phyloP scores from a whole-genome alignment of 2,797 vertebrate genomes.

The Danionella dracula region DNA sequence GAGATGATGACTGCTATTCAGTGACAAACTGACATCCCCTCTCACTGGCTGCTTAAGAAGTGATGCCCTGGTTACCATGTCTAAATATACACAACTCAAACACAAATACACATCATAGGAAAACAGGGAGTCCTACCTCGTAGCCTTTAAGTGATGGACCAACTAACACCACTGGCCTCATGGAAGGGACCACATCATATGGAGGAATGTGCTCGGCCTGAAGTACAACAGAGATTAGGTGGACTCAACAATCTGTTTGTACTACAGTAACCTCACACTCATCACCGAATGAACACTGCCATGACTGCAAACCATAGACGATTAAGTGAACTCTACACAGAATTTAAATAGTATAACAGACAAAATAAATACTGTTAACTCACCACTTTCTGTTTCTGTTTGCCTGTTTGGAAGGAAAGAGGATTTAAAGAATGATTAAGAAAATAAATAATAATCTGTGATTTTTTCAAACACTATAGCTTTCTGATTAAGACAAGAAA shows the following conservation, averaged over 20 bases:
- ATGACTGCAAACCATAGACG: not conserved
- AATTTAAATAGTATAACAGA: not conserved
- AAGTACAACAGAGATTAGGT: constrained; percentile 28
- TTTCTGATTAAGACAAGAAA: no score
- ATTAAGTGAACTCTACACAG: not conserved
- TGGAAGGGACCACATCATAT: constrained; percentile 96
- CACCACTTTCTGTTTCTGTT: constrained; percentile 99
- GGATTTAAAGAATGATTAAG: constrained; percentile 4
- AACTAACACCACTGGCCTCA: constrained; percentile 95
- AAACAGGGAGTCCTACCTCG: constrained; percentile 73
- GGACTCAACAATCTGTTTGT: not conserved
- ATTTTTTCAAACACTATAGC: no score
- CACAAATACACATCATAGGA: not conserved
- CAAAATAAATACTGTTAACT: constrained; percentile 51
- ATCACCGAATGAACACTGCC: not conserved
- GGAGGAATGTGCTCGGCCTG: constrained; percentile 93
- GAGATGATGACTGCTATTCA: constrained; percentile 61
- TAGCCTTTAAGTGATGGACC: constrained; percentile 97
- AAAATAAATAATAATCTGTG: not conserved
- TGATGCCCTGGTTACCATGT: constrained; percentile 40
- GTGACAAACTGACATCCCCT: constrained; percentile 60
- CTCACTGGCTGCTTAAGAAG: constrained; percentile 36
- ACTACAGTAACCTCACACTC: not conserved
- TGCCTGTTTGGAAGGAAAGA: constrained; percentile 77
- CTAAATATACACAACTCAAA: constrained; percentile 45